Evolutionary conservation across 2,888 invertebrate genomes (phyloP), one percentile per base, ranked within the genome.

Genomic region (Ennomos fuscantarius): DNA sequence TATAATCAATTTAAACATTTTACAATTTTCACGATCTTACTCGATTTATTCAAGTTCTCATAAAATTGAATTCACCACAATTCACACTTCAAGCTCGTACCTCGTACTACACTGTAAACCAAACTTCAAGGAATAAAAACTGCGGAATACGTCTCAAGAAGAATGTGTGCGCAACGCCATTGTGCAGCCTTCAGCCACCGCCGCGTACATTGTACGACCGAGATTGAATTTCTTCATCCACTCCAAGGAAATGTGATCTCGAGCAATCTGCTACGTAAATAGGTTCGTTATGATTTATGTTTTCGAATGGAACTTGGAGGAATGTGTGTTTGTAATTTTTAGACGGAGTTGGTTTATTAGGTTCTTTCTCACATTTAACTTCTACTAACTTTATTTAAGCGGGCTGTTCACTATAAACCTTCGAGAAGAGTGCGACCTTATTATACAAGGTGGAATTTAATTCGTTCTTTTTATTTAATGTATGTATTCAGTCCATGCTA

Each of bases 151-250:
- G 64, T 66, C 57, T 66, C 59, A 67, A 60, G 72, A 67, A 69
- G 62, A 71, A 72, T 76, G 71, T 74, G 68, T 71, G 73, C 73
- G 64, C 72, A 72, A 65, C 71, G 65, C 76, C 65, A 78, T 80
- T 78, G 78, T 78, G 71, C 63, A 69, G 66, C 69, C 69, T 69
- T 71, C 73, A 69, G 63, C 70, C 63, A 55, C 63, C 52, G 62
- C 62, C 54, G 65, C 60, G 60, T 65, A 65, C 70, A 72, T 72
- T 78, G 76, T 74, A 72, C 55, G 61, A 59, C 55, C 61, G 67
- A 74, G 78, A 83, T 83, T 83, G 78, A 79, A 81, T 83, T 82
- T 81, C 77, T 77, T 73, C 69, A 68, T 70, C 72, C 69, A 72
- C 75, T 74, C 71, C 69, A 45, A 64, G 70, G 71, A 69, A 71